phyloP scores from a whole-genome alignment of 92 coral and sea anemone species.

The Ricordea florida region DNA sequence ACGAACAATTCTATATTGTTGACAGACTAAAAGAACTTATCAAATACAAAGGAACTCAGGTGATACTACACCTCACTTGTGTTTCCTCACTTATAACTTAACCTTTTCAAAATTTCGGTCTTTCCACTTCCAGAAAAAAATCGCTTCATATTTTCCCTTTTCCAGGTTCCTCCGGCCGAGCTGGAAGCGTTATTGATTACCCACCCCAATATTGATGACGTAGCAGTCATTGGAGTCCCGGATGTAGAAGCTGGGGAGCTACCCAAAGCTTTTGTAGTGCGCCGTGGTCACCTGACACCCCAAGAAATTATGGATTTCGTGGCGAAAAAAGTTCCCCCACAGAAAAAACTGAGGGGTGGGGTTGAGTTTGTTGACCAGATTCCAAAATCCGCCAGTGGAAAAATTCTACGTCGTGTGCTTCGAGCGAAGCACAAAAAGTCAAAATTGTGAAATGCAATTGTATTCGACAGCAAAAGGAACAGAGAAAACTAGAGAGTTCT shows the following conservation, averaged over 20 bases:
- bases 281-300: conserved; percentile 52
- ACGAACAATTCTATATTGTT: conserved; percentile 73
- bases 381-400: conserved; percentile 81
- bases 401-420: conserved; percentile 67
- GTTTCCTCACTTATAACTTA: no score
- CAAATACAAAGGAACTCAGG: conserved; percentile 93
- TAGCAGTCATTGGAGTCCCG: conserved; percentile 87
- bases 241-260: conserved; percentile 76
- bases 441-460: background rate
- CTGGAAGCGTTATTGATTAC: conserved; percentile 76
- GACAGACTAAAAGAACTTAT: conserved; percentile 88
- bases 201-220: conserved; percentile 87
- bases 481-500: background rate
- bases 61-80: background rate
- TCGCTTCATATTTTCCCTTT: no score
- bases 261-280: conserved; percentile 81
- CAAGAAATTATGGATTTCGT: conserved; percentile 58
- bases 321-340: conserved; percentile 59
- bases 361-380: conserved; percentile 81
- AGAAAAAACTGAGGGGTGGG: conserved; percentile 85
- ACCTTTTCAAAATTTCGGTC: no score
- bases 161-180: conserved; percentile 90
- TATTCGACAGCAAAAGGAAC: background rate
- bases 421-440: background rate
- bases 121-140: no score